A percentile compares a stretch with the other conserved stretches of the same genome.
phyloP scores from a whole-genome alignment of 2,888 invertebrate species.

The Caenorhabditis afra region DNA sequence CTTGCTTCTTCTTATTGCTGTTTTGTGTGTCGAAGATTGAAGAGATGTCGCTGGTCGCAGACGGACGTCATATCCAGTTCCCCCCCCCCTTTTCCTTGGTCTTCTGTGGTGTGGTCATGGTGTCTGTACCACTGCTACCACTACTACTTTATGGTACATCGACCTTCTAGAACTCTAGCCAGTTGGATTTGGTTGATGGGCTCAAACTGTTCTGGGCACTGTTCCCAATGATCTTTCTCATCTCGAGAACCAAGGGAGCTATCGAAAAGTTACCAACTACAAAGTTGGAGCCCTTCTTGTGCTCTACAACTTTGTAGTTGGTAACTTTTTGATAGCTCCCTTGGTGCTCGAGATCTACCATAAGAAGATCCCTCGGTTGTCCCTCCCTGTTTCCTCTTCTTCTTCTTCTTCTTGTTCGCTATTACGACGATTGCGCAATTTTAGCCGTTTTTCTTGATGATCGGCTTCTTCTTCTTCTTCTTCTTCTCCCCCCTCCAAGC shows the following conservation, averaged over 20 bases:
- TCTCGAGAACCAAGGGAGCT: too few species aligned
- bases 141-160: background rate
- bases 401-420: background rate
- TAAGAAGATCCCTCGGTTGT: too few species aligned
- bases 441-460: constrained; percentile 20
- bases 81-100: background rate
- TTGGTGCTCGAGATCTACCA: too few species aligned
- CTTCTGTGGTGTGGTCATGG: too few species aligned
- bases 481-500: background rate
- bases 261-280: too few species aligned
- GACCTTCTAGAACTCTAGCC: background rate
- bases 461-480: constrained; percentile 19
- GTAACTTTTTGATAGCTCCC: too few species aligned
- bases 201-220: too few species aligned
- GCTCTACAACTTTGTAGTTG: too few species aligned
- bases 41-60: background rate
- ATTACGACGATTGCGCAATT: constrained; percentile 55
- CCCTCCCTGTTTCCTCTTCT: background rate
- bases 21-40: constrained; percentile 25
- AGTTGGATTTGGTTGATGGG: too few species aligned
- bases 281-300: too few species aligned
- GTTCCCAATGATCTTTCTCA: too few species aligned
- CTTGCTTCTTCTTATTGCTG: constrained; percentile 24
- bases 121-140: background rate
- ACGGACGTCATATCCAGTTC: constrained; percentile 9